Evolutionary conservation across 2,113 vertebrate species (phyloP).

Genomic region (Tricholaema leucomelas): DNA sequence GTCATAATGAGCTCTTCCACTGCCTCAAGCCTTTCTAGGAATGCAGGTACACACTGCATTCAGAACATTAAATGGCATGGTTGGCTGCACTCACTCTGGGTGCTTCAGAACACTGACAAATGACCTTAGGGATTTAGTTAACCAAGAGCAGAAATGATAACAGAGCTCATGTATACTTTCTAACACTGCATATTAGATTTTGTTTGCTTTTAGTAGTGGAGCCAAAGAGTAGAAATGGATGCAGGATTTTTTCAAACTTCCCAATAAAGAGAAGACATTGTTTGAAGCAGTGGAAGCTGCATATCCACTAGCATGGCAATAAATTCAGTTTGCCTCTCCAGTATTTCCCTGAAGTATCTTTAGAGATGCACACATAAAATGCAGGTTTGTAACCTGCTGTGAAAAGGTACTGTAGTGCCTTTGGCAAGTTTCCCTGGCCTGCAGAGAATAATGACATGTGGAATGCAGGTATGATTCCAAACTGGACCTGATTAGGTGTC

Average conservation of each 20-base stretch:
- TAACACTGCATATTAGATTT: accelerated
- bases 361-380: neutral
- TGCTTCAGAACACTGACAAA: neutral
- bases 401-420: conserved; percentile 6
- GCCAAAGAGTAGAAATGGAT: neutral
- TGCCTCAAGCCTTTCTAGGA: neutral
- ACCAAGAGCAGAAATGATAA: neutral
- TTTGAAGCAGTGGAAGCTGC: neutral
- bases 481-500: neutral
- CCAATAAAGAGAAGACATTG: neutral
- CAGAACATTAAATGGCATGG: accelerated
- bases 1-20: neutral
- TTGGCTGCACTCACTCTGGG: neutral
- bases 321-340: neutral
- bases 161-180: neutral
- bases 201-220: neutral
- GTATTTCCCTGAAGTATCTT: neutral
- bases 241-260: neutral
- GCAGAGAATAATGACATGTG: neutral
- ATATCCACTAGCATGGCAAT: neutral
- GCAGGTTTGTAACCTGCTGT: neutral
- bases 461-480: neutral
- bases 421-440: neutral
- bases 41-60: neutral
- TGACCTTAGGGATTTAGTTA: neutral